Percentiles rank a stretch among this genome's conserved stretches.
Conservation (phyloP, 2,888 invertebrate species). For the Latrodectus hesperus region DNA sequence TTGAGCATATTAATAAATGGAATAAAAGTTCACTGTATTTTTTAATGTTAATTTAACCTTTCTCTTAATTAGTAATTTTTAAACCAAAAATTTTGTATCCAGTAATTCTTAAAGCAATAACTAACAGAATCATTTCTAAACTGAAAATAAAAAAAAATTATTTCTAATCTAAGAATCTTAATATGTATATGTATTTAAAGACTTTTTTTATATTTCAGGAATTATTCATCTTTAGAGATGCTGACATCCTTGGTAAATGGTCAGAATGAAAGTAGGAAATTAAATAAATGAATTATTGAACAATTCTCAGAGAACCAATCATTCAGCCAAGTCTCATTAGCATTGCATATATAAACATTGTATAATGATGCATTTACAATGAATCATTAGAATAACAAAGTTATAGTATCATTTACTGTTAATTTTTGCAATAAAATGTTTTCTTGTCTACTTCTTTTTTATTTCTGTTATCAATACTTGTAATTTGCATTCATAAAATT, state of each 20-base stretch:
- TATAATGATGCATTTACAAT: conserved; percentile 50
- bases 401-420: conserved; percentile 40
- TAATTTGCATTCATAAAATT: too few relatives aligned
- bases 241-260: conserved; percentile 94
- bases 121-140: too few relatives aligned
- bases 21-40: too few relatives aligned
- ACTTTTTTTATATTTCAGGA: conserved; percentile 78
- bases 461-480: too few relatives aligned
- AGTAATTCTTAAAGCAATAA: too few relatives aligned
- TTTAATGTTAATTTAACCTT: too few relatives aligned
- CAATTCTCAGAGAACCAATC: conserved; percentile 1
- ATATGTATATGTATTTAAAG: too few relatives aligned
- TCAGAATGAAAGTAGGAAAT: conserved; percentile 35
- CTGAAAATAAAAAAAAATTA: too few relatives aligned
- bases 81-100: too few relatives aligned
- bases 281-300: conserved; percentile 3
- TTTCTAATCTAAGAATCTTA: too few relatives aligned
- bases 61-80: too few relatives aligned
- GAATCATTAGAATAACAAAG: conserved; percentile 39
- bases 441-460: background rate
- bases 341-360: conserved; percentile 31
- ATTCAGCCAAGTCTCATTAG: conserved; percentile 40
- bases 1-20: too few relatives aligned
- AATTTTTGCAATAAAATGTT: background rate
- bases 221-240: conserved; percentile 94